phyloP scores from a whole-genome alignment of 1,140 invertebrate species.

The Drosophila obscura region DNA sequence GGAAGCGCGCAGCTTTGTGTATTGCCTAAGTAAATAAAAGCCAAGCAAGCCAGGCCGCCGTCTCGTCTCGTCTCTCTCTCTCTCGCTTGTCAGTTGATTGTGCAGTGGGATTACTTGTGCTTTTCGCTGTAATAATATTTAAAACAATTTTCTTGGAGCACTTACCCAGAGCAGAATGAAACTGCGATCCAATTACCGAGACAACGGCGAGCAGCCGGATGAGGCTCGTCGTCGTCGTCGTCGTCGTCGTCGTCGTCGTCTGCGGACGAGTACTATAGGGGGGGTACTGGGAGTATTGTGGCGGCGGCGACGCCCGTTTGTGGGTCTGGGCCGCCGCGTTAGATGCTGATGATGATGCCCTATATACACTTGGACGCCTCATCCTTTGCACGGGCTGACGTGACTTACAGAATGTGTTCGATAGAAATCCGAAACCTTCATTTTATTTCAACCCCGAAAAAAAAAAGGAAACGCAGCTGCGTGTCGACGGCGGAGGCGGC shows the following conservation, averaged over 20 bases:
- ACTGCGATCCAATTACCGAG: conserved; percentile 53
- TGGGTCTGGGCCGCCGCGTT: conserved; percentile 45
- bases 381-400: conserved; percentile 76
- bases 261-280: neutral
- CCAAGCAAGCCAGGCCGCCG: too few species aligned
- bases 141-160: conserved; percentile 1
- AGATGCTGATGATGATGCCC: conserved; percentile 61
- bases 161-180: conserved; percentile 51
- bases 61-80: too few species aligned
- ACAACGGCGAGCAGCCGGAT: conserved; percentile 51
- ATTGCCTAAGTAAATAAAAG: too few species aligned
- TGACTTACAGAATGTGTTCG: conserved; percentile 57
- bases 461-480: conserved; percentile 20
- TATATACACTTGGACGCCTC: conserved; percentile 60
- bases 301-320: conserved; percentile 2
- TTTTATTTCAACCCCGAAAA: conserved; percentile 41
- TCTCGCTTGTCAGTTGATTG: too few species aligned
- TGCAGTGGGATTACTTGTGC: neutral
- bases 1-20: too few species aligned
- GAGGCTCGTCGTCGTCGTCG: conserved; percentile 8
- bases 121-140: conserved; percentile 10
- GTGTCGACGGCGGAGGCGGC: neutral
- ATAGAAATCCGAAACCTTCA: conserved; percentile 65
- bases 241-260: neutral
- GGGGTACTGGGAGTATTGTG: neutral